phyloP scores from a whole-genome alignment of 2,797 vertebrate species.

The Thamnophis elegans region DNA sequence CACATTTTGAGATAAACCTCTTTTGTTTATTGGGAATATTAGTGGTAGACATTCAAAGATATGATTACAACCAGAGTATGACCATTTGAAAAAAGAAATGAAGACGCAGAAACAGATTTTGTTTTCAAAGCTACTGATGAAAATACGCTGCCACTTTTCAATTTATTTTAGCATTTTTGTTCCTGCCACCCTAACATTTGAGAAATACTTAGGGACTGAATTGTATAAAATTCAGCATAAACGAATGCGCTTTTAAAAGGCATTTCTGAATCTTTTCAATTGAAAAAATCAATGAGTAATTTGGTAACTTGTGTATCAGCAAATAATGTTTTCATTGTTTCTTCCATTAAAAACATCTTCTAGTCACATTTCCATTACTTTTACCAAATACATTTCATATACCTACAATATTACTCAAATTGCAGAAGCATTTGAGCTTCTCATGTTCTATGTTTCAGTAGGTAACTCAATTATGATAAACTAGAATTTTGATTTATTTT shows the following conservation, averaged over 20 bases:
- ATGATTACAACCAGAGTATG: not conserved
- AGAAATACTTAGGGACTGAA: conserved; percentile 22
- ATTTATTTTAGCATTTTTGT: conserved; percentile 1
- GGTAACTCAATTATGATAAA: conserved; percentile 54
- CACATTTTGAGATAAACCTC: not conserved
- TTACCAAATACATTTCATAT: conserved; percentile 69
- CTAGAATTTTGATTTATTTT: conserved; percentile 45
- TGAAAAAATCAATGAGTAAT: conserved; percentile 51
- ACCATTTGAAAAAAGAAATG: not conserved
- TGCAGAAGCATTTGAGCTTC: conserved; percentile 79
- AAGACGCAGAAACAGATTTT: not conserved
- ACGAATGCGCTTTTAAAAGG: conserved; percentile 41
- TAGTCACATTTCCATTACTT: conserved; percentile 40
- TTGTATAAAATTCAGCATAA: conserved; percentile 26
- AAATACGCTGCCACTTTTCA: not conserved
- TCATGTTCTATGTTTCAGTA: conserved; percentile 25
- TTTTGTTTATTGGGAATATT: not conserved
- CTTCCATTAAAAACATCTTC: conserved; percentile 33
- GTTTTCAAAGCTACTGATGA: conserved; percentile 3
- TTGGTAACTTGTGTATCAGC: conserved; percentile 57
- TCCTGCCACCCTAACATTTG: conserved; percentile 43
- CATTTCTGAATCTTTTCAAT: conserved; percentile 48
- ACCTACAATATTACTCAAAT: conserved; percentile 76
- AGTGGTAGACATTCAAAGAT: not conserved
- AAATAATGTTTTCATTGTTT: conserved; percentile 43